phyloP scores from a whole-genome alignment of 2,888 invertebrate species.

The Atethmia centrago region DNA sequence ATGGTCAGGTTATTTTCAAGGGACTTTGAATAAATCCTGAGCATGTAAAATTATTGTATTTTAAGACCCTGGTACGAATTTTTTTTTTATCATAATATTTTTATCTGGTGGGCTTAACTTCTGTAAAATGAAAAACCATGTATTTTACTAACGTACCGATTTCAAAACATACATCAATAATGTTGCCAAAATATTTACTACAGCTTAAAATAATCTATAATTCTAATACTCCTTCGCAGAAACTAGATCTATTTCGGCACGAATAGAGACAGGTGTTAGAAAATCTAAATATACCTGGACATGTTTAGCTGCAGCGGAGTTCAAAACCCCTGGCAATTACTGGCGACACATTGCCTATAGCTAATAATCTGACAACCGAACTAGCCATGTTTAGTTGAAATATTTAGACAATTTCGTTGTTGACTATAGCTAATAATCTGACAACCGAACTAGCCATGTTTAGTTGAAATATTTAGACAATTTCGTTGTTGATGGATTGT shows the following conservation, averaged over 20 bases:
- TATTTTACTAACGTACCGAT: neutral
- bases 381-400: conserved; percentile 23
- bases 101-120: neutral
- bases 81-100: neutral
- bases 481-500: conserved; percentile 3
- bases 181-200: conserved; percentile 27
- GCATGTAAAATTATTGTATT: neutral
- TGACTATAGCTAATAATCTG: conserved; percentile 73
- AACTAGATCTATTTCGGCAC: conserved; percentile 59
- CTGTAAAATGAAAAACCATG: neutral
- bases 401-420: too few relatives aligned
- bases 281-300: conserved; percentile 67
- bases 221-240: conserved; percentile 48
- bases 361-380: conserved; percentile 71
- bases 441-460: conserved; percentile 56
- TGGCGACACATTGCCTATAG: conserved; percentile 67
- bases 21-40: neutral
- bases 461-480: conserved; percentile 28
- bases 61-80: neutral
- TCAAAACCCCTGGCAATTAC: conserved; percentile 73
- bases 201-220: conserved; percentile 43
- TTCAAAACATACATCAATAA: neutral
- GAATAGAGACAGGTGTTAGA: conserved; percentile 68
- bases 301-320: conserved; percentile 56
- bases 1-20: neutral